phyloP scores from a whole-genome alignment of 1,140 invertebrate species.

The Lethrus apterus region DNA sequence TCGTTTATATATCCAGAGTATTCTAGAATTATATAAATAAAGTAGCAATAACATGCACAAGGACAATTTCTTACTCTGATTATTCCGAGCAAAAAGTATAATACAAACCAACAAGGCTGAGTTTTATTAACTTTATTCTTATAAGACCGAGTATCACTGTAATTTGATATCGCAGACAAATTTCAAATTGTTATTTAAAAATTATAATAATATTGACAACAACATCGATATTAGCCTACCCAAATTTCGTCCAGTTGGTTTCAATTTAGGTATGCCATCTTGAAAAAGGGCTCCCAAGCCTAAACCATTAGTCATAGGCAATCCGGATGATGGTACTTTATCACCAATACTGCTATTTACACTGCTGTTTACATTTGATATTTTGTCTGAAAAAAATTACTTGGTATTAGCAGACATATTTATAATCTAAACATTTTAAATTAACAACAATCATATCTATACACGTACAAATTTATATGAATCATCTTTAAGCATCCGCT shows the following conservation, averaged over 20 bases:
- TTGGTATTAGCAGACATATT: too few species aligned
- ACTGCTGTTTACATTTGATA: slow-evolving; percentile 17
- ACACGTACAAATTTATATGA: too few species aligned
- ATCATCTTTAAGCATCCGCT: too few species aligned
- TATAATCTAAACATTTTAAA: too few species aligned
- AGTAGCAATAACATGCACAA: too few species aligned
- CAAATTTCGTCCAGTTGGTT: slow-evolving; percentile 55
- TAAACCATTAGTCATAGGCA: slow-evolving; percentile 41
- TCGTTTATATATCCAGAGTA: too few species aligned
- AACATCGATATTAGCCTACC: neutral
- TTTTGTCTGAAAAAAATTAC: slow-evolving; percentile 30
- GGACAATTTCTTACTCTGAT: neutral
- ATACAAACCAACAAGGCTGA: neutral
- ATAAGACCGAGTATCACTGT: neutral
- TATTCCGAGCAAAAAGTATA: neutral
- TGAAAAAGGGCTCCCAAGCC: slow-evolving; percentile 73
- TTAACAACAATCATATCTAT: too few species aligned
- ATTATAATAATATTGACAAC: neutral
- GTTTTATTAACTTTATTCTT: neutral
- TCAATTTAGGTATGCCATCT: slow-evolving; percentile 80
- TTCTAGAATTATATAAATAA: too few species aligned
- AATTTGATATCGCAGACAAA: slow-evolving; percentile 3
- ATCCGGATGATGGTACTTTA: slow-evolving; percentile 29
- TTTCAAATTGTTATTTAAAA: too few species aligned
- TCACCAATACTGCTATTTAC: slow-evolving; percentile 41